phyloP scores from a whole-genome alignment of 2,888 invertebrate species.

The Philereme vetulata region DNA sequence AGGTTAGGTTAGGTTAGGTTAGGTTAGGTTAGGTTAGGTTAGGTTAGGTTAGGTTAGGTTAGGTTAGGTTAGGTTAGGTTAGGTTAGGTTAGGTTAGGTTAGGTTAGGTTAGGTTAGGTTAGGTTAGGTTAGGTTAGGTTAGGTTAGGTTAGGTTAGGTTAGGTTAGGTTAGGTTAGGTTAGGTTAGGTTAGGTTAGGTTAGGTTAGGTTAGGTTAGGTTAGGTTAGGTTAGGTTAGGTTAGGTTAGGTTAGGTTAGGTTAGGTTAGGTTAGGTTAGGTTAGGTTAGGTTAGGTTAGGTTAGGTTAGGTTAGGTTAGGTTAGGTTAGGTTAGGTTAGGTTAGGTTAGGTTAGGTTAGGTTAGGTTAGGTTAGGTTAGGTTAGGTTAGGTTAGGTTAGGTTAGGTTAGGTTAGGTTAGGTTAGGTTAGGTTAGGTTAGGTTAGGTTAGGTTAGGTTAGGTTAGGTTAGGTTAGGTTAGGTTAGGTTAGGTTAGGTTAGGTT shows the following conservation, averaged over 20 bases:
- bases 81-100: background rate
- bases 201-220: background rate
- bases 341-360: slow-evolving; percentile 1
- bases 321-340: slow-evolving; percentile 1
- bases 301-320: slow-evolving; percentile 1
- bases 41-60: background rate
- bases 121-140: slow-evolving; percentile 1
- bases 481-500: slow-evolving; percentile 1
- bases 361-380: slow-evolving; percentile 1
- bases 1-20: no score
- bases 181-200: slow-evolving; percentile 1
- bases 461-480: slow-evolving; percentile 1
- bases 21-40: background rate
- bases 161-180: background rate
- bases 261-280: slow-evolving; percentile 1
- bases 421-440: slow-evolving; percentile 1
- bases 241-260: slow-evolving; percentile 1
- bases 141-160: background rate
- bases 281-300: slow-evolving; percentile 1
- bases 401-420: slow-evolving; percentile 1
- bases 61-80: background rate
- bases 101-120: background rate
- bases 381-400: slow-evolving; percentile 1
- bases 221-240: slow-evolving; percentile 1
- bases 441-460: slow-evolving; percentile 1